Evolutionary conservation across 2,888 invertebrate genomes (phyloP).

Genomic region (Caenorhabditis imperialis): DNA sequence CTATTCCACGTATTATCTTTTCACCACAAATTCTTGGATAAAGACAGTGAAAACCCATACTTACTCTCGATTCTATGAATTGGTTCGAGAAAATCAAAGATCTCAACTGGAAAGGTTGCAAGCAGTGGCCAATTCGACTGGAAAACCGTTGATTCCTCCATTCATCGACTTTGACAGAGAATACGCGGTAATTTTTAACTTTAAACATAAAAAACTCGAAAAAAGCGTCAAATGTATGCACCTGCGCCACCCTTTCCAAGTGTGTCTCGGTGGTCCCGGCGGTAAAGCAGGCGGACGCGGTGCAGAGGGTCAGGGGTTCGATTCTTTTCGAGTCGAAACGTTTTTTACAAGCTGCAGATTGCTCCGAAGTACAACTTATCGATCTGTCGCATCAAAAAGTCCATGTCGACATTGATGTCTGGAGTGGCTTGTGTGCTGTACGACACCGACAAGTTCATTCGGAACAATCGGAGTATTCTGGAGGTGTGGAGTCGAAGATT

Average conservation of each 20-base stretch:
- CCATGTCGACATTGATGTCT: constrained; percentile 63
- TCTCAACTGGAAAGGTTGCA: constrained; percentile 5
- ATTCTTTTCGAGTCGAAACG: neutral
- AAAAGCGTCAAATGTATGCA: too few relatives aligned
- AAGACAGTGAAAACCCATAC: too few relatives aligned
- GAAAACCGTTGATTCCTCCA: constrained; percentile 44
- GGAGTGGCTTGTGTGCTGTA: constrained; percentile 48
- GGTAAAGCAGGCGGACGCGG: too few relatives aligned
- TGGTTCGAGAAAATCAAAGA: too few relatives aligned
- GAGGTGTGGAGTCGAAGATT: constrained; percentile 46
- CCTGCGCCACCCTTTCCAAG: too few relatives aligned
- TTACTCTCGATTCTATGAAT: too few relatives aligned
- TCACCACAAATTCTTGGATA: too few relatives aligned
- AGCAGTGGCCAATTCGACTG: constrained; percentile 8
- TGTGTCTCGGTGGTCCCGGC: too few relatives aligned
- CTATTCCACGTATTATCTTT: too few relatives aligned
- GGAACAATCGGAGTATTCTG: constrained; percentile 56
- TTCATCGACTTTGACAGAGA: constrained; percentile 77
- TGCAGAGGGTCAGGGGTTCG: too few relatives aligned
- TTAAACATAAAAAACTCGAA: too few relatives aligned
- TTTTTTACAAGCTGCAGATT: constrained; percentile 30
- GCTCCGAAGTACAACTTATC: constrained; percentile 58
- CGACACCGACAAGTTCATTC: constrained; percentile 49
- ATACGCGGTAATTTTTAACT: constrained; percentile 35
- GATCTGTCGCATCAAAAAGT: constrained; percentile 65